These are phyloP conservation scores for Heliconius ismenius DNA, from an alignment of 2,888 invertebrate genomes.

Conservation along the genomic window DNA sequence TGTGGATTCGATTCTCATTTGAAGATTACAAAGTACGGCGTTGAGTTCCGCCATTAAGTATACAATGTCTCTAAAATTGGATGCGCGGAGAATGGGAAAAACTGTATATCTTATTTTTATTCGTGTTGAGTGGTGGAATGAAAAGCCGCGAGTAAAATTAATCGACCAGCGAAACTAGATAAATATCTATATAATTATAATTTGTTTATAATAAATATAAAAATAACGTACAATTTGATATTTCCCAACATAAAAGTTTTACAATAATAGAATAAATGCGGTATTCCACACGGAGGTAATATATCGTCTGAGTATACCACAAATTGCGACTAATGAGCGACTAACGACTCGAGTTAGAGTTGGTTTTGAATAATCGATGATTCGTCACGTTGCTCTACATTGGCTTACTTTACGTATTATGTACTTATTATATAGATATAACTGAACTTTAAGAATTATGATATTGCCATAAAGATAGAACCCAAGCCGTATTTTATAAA, in stretches of 20 bases:
- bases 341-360: slow-evolving; percentile 46
- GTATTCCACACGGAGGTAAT: slow-evolving; percentile 16
- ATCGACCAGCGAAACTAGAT: too few species aligned
- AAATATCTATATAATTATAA: neutral
- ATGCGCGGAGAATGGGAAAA: neutral
- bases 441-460: too few species aligned
- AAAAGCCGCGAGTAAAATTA: neutral
- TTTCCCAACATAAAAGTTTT: neutral
- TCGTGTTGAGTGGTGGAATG: neutral
- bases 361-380: slow-evolving; percentile 46
- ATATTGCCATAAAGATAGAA: too few species aligned
- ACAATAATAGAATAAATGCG: slow-evolving; percentile 4
- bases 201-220: neutral
- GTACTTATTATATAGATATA: neutral
- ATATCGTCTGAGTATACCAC: slow-evolving; percentile 21
- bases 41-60: neutral
- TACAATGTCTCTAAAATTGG: neutral
- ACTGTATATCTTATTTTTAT: neutral
- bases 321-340: slow-evolving; percentile 44
- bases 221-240: too few species aligned
- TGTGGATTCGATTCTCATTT: too few species aligned
- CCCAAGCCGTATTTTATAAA: too few species aligned
- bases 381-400: slow-evolving; percentile 18
- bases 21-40: neutral
- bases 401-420: neutral